Evolutionary conservation across 2,888 invertebrate genomes (phyloP), one percentile per base, ranked within the genome.

Genomic region (Teinopalpus imperialis): DNA sequence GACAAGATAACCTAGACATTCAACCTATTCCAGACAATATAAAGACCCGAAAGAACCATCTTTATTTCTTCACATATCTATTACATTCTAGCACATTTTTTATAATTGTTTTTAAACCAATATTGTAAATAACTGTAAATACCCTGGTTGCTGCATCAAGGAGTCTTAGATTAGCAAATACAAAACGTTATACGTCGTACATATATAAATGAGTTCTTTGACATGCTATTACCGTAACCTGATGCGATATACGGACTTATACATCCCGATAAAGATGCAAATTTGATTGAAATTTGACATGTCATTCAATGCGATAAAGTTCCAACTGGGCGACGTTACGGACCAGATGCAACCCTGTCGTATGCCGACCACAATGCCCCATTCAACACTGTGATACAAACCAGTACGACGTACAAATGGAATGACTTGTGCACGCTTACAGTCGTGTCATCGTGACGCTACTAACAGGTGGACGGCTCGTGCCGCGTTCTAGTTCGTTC

Each of bases 391-490:
- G 45, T 49, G 51, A 54, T 56, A 53, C 46, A 53, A 56, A 52
- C 53, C 54, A 49, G 60, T 56, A 45, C 52, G 39, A 20, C 46
- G 46, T 54, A 55, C 59, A 56, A 60, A 57, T 51, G 62, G 62
- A 63, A 61, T 69, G 65, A 69, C 70, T 70, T 54, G 63, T 57
- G 62, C 67, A 59, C 60, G 63, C 58, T 66, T 79, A 69, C 63
- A 52, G 69, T 49, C 59, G 57, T 66, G 63, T 74, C 71, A 72
- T 74, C 63, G 52, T 57, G 63, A 59, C 56, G 56, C 49, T 50
- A 56, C 61, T 35, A 66, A 67, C 72, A 72, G 69, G 71, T 74
- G 68, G 67, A 56, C 43, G 54, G 51, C 43, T 53, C 49, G 57
- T 59, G 66, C 51, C 52, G 47, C 60, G 66, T 70, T 70, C 41